phyloP scores from a whole-genome alignment of 2,888 invertebrate species.

The Apamea epomidion region DNA sequence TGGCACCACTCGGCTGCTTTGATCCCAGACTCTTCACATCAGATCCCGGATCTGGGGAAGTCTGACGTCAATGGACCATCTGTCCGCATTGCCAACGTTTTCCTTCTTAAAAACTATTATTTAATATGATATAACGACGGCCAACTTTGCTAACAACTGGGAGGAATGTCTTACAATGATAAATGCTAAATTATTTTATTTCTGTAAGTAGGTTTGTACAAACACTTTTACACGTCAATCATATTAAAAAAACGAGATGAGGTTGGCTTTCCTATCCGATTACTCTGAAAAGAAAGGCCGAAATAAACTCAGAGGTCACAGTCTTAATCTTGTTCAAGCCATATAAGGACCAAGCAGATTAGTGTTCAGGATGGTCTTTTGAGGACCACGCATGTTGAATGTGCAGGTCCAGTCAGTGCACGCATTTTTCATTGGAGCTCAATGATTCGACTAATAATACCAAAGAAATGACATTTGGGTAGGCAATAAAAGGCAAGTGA shows the following conservation, averaged over 20 bases:
- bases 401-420: not conserved
- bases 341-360: not conserved
- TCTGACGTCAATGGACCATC: slow-evolving; percentile 50
- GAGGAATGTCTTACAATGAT: not conserved
- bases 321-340: not conserved
- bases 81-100: slow-evolving; percentile 32
- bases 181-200: not conserved
- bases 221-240: not conserved
- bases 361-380: not conserved
- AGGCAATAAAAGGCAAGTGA: not conserved
- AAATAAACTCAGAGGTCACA: not conserved
- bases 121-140: not conserved
- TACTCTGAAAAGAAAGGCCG: not conserved
- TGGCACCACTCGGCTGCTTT: slow-evolving; percentile 4
- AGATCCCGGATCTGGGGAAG: slow-evolving; percentile 40
- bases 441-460: not conserved
- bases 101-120: slow-evolving; percentile 27
- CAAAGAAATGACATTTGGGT: not conserved
- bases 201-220: not conserved
- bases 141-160: slow-evolving; percentile 11
- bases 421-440: not conserved
- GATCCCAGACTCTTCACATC: slow-evolving; percentile 38
- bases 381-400: not conserved
- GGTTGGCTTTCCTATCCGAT: not conserved
- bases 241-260: not conserved